A percentile compares a stretch with the other conserved stretches of the same genome.
These are phyloP conservation scores for Coryphaenoides rupestris DNA, from an alignment of 2,113 vertebrate species.

Conservation along the genomic window DNA sequence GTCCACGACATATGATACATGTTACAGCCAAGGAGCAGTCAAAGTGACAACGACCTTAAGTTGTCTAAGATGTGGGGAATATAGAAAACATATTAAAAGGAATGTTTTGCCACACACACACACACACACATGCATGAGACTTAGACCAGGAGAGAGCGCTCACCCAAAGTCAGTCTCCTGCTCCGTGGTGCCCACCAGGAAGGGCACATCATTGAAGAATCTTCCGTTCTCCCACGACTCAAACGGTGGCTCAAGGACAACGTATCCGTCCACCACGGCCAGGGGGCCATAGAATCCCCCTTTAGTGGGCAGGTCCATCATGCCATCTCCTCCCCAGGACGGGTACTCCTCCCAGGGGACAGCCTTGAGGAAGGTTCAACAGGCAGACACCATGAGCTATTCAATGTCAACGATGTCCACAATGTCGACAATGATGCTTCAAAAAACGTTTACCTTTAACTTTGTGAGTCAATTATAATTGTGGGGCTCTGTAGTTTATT, in stretches of 20 bases:
- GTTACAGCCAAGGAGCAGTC: too few species aligned
- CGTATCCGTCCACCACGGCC: slow-evolving; percentile 68
- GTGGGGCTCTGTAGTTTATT: too few species aligned
- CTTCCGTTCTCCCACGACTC: slow-evolving; percentile 62
- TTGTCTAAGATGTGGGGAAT: too few species aligned
- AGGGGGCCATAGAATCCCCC: slow-evolving; percentile 55
- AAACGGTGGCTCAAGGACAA: slow-evolving; percentile 63
- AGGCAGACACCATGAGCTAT: not conserved
- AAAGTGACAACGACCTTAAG: too few species aligned
- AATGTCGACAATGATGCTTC: too few species aligned
- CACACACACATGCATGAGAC: too few species aligned
- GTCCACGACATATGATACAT: too few species aligned
- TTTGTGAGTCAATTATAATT: too few species aligned
- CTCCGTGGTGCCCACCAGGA: slow-evolving; percentile 69
- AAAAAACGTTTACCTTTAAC: too few species aligned
- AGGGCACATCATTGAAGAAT: slow-evolving; percentile 65
- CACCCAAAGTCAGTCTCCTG: slow-evolving; percentile 75
- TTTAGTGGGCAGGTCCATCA: slow-evolving; percentile 61
- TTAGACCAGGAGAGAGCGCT: not conserved
- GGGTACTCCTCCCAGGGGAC: slow-evolving; percentile 72
- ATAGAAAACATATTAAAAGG: too few species aligned
- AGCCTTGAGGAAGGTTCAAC: slow-evolving; percentile 46
- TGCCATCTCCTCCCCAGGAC: slow-evolving; percentile 59
- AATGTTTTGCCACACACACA: too few species aligned
- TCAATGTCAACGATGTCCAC: too few species aligned